Conservation (phyloP, 2,113 vertebrate genomes). For the Crotophaga sulcirostris region DNA sequence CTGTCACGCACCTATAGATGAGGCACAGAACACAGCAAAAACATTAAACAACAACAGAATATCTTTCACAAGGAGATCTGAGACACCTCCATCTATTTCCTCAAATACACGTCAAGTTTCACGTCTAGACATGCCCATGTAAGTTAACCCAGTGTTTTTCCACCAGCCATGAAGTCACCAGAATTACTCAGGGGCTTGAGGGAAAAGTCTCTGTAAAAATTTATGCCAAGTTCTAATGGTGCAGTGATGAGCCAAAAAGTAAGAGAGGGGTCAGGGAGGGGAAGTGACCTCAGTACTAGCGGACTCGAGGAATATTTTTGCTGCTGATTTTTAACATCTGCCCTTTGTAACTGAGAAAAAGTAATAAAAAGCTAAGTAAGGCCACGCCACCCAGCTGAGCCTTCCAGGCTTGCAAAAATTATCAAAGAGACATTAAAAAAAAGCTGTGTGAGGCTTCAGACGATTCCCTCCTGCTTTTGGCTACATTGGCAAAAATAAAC, state of each 20-base stretch:
- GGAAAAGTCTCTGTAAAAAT: not conserved
- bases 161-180: not conserved
- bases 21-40: not conserved
- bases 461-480: not conserved
- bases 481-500: not conserved
- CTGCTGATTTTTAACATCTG: not conserved
- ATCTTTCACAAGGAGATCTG: not conserved
- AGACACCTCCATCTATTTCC: not conserved
- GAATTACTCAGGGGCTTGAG: not conserved
- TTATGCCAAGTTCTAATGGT: not conserved
- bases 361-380: not conserved
- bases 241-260: not conserved
- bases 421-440: not conserved
- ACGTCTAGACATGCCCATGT: not conserved
- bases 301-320: not conserved
- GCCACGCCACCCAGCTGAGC: fast-evolving
- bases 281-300: not conserved
- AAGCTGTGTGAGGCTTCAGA: not conserved
- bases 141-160: not conserved
- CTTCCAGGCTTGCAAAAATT: not conserved
- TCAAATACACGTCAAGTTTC: not conserved
- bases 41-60: not conserved
- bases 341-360: not conserved
- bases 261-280: not conserved
- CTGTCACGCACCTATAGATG: not conserved